A percentile compares a stretch with the other conserved stretches of the same genome.
Evolutionary conservation across 1,140 invertebrate genomes (phyloP).

Genomic region (Cardiocondyla obscurior): DNA sequence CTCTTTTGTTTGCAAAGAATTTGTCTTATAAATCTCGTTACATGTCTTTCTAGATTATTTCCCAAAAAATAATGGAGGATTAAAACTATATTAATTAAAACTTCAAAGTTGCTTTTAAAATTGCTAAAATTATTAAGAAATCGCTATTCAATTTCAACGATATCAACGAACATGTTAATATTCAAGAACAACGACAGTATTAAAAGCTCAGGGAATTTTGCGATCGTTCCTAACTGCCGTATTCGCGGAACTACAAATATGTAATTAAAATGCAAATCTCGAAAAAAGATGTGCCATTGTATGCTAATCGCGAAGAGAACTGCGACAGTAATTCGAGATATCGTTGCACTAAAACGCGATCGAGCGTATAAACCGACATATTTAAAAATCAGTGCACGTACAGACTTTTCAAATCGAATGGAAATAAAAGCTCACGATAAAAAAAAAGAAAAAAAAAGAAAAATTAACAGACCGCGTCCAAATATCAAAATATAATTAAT

Average conservation of each 20-base stretch:
- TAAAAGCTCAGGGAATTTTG: not conserved
- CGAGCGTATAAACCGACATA: not conserved
- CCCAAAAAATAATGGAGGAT: not conserved
- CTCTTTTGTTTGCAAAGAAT: not conserved
- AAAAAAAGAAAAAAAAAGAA: too few species aligned
- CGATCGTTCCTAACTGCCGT: not conserved
- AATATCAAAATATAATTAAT: not conserved
- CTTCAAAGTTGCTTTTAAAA: not conserved
- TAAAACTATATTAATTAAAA: not conserved
- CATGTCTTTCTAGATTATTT: not conserved
- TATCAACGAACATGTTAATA: not conserved
- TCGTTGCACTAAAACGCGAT: not conserved
- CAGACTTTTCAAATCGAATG: not conserved
- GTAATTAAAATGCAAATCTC: conserved; percentile 30
- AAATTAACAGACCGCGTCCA: not conserved
- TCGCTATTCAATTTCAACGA: not conserved
- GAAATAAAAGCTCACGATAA: not conserved
- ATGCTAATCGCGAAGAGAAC: not conserved
- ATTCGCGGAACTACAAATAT: conserved; percentile 5
- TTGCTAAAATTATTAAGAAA: not conserved
- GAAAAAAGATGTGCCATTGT: conserved; percentile 16
- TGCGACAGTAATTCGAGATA: not conserved
- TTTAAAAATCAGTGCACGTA: not conserved
- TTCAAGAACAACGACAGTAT: not conserved
- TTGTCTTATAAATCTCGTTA: not conserved